Base-by-base conservation (phyloP, 2,888 invertebrate genomes). In the Himalopsyche anomala region DNA sequence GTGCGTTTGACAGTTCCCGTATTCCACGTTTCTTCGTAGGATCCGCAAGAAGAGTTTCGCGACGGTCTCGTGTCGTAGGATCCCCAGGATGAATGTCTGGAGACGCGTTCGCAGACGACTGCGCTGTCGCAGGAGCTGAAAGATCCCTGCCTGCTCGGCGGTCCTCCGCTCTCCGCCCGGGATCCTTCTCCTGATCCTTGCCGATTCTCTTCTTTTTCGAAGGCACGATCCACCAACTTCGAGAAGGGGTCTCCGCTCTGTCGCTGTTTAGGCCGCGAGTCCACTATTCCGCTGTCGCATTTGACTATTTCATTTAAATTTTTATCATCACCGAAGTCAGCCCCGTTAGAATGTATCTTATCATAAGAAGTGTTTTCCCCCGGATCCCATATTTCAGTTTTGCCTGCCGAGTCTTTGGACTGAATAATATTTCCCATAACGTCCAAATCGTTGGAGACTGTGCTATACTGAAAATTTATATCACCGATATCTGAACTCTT, bases 51-150 rank as follows among this genome's bases (percentile, higher is more conserved):
- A 91, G 95, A 95, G 89, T 95, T 96, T 83, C 96, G 92, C 55
- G 95, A 95, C 0, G 95, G 95, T 74, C 95, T 93, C 83, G 94
- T 94, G 90, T 96, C 96, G 83, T 95, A 95, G n/a, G 96, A 96
- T 87, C 96, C 96, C 96, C 97, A 97, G 69, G 97, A 96, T 89
- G 96, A 95, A 90, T 96, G 96, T 12, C 97, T 94, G 86, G 96
- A 96, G 51, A 95, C 94, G 62, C 92, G 91, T 89, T 96, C 96
- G 87, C 95, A 92, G 81, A 95, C 95, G 55, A 96, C 95, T 42
- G 96, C 96, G 90, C 96, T 96, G 91, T 96, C 96, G 90, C 95
- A 95, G 54, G 95, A 95, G 90, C 95, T 95, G 96, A 96, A 96
- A 82, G 96, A 96, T 91, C 95, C 96, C 91, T 96, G 96, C 54